Conservation (phyloP, 2,888 invertebrate species). For the Cynaeus angustus region DNA sequence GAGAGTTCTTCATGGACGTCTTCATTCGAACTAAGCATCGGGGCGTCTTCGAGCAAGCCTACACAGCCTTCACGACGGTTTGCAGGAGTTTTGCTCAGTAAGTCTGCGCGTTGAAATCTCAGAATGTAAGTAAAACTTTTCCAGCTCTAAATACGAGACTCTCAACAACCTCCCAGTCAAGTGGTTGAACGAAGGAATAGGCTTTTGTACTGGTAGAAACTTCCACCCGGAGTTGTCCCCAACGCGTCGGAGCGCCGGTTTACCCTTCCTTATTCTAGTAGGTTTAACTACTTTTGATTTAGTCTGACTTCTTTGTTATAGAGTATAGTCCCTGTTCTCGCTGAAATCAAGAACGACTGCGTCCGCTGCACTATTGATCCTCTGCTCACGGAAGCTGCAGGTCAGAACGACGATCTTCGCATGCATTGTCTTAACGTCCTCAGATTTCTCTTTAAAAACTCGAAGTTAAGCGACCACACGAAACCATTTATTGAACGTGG, state of each 20-base stretch:
- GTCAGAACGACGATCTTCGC: constrained; percentile 72
- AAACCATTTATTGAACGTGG: constrained; percentile 81
- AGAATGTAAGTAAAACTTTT: not conserved
- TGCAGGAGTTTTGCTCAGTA: constrained; percentile 76
- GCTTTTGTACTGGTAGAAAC: constrained; percentile 73
- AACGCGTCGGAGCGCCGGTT: constrained; percentile 93
- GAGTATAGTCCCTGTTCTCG: constrained; percentile 85
- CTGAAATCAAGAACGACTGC: constrained; percentile 64
- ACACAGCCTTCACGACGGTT: constrained; percentile 88
- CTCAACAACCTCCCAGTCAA: constrained; percentile 77
- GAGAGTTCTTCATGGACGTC: constrained; percentile 79
- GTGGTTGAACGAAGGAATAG: constrained; percentile 79
- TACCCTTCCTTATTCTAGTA: constrained; percentile 93
- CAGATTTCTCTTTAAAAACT: constrained; percentile 85
- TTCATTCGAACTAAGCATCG: constrained; percentile 89
- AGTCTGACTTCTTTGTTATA: constrained; percentile 67
- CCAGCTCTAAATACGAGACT: constrained; percentile 64
- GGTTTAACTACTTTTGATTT: not conserved
- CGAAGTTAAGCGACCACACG: constrained; percentile 83
- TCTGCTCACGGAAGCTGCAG: constrained; percentile 71
- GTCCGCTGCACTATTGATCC: constrained; percentile 76
- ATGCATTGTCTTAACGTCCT: constrained; percentile 92
- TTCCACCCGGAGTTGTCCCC: constrained; percentile 78
- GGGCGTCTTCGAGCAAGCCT: constrained; percentile 98
- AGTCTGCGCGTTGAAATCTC: not conserved